Conservation (phyloP, 1,140 invertebrate species). For the Tetramorium alpestre region DNA sequence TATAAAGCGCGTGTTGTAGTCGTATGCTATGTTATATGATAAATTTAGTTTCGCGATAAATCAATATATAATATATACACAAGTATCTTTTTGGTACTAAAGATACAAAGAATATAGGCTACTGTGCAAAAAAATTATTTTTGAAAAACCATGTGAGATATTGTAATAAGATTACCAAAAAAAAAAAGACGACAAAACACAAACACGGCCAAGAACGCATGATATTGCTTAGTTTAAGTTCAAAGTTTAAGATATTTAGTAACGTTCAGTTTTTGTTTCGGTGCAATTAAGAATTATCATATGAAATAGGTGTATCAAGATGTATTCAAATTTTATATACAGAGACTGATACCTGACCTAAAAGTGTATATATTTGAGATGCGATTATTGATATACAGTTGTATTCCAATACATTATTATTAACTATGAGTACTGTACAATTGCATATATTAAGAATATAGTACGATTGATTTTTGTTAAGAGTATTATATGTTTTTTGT, state of each 20-base stretch:
- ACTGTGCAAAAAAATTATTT: constrained; percentile 42
- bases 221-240: constrained; percentile 71
- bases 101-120: constrained; percentile 11
- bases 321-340: constrained; percentile 79
- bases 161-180: constrained; percentile 19
- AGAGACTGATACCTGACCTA: constrained; percentile 83
- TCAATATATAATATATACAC: constrained; percentile 55
- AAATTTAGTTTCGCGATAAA: constrained; percentile 70
- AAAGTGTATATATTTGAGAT: constrained; percentile 80
- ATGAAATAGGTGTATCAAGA: constrained; percentile 64
- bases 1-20: constrained; percentile 62
- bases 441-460: constrained; percentile 74
- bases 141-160: constrained; percentile 34
- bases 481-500: constrained; percentile 80
- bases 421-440: constrained; percentile 70
- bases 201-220: constrained; percentile 66
- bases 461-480: constrained; percentile 79
- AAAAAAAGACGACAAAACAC: constrained; percentile 62
- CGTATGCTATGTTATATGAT: constrained; percentile 67
- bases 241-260: constrained; percentile 68
- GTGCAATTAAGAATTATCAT: constrained; percentile 52
- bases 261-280: constrained; percentile 63
- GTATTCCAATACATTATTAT: constrained; percentile 65
- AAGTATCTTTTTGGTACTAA: constrained; percentile 51
- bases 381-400: constrained; percentile 68